phyloP scores from a whole-genome alignment of 1,140 invertebrate species.

The Ceratitis capitata region DNA sequence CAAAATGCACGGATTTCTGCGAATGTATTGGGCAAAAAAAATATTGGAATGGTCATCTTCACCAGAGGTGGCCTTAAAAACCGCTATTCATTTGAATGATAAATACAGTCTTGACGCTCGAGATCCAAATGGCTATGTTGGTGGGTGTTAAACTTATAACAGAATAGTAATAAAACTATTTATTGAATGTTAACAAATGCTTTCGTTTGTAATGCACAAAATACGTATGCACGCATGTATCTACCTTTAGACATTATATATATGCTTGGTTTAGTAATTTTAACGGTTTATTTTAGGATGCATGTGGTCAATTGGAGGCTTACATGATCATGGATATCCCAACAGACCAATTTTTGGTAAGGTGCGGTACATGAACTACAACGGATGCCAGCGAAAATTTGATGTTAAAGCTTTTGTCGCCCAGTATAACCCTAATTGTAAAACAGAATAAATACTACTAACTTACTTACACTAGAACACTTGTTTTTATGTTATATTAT shows the following conservation, averaged over 20 bases:
- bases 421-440: conserved; percentile 70
- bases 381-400: conserved; percentile 89
- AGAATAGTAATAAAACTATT: not conserved
- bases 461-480: too few relatives aligned
- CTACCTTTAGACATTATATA: conserved; percentile 36
- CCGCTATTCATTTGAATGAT: conserved; percentile 86
- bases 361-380: conserved; percentile 92
- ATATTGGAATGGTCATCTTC: conserved; percentile 85
- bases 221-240: not conserved
- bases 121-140: conserved; percentile 92
- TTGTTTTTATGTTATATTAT: too few relatives aligned
- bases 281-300: conserved; percentile 76
- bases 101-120: conserved; percentile 87
- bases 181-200: too few relatives aligned
- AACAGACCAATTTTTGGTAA: conserved; percentile 90
- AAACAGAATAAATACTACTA: too few relatives aligned
- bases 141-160: conserved; percentile 66
- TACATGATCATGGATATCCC: conserved; percentile 91
- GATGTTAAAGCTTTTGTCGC: conserved; percentile 79
- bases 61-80: conserved; percentile 82
- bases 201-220: too few relatives aligned
- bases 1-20: conserved; percentile 91
- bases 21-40: conserved; percentile 97
- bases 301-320: conserved; percentile 93
- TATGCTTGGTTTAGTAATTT: not conserved